phyloP scores from a whole-genome alignment of 2,888 invertebrate species.

The Helleia helle region DNA sequence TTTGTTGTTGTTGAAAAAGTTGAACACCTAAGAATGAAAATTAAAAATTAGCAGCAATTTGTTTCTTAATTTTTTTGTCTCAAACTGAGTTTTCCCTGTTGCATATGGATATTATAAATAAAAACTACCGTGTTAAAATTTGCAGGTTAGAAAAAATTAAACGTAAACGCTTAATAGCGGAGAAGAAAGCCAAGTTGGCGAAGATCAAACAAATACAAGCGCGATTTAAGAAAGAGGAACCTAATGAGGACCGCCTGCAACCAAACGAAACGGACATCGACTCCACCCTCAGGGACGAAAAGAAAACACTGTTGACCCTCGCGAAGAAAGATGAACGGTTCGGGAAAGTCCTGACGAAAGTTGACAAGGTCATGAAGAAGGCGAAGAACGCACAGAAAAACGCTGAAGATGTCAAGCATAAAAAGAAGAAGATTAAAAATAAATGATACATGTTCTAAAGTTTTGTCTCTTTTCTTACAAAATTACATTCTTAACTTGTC shows the following conservation, averaged over 20 bases:
- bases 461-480: no score
- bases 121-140: no score
- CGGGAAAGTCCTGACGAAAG: constrained; percentile 60
- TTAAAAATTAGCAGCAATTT: no score
- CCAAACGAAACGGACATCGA: constrained; percentile 39
- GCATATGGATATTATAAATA: no score
- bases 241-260: constrained; percentile 27
- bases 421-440: constrained; percentile 30
- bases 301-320: constrained; percentile 51
- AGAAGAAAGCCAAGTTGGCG: constrained; percentile 54
- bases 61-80: no score
- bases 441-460: constrained; percentile 16
- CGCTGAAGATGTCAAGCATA: constrained; percentile 19
- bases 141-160: constrained; percentile 61
- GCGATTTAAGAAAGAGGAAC: constrained; percentile 33
- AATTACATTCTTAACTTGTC: no score
- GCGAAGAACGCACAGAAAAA: constrained; percentile 38
- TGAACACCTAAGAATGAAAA: no score
- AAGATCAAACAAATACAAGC: constrained; percentile 51
- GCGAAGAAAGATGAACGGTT: constrained; percentile 67
- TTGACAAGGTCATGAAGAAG: constrained; percentile 57
- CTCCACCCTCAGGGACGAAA: constrained; percentile 39
- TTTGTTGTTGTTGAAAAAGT: no score
- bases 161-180: constrained; percentile 51
- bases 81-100: no score